These are phyloP conservation scores for Aphyosemion australe DNA, from an alignment of 2,113 vertebrate species.

Conservation along the genomic window DNA sequence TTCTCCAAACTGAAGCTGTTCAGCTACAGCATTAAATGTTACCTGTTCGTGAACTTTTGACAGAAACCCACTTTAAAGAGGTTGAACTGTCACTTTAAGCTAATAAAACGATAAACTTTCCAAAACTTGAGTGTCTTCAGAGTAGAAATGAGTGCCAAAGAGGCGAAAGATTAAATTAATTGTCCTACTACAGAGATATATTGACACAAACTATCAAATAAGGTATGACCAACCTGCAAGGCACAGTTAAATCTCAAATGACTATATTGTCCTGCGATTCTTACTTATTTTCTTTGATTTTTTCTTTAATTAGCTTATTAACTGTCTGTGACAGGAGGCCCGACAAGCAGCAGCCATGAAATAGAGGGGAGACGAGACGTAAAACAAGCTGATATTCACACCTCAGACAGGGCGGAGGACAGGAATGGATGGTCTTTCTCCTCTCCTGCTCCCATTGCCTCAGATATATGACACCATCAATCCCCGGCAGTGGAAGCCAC, in stretches of 20 bases:
- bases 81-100: too few relatives aligned
- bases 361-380: constrained; percentile 3
- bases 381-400: constrained; percentile 38
- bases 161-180: too few relatives aligned
- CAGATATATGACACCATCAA: constrained; percentile 69
- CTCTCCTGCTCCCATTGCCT: constrained; percentile 37
- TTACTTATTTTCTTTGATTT: constrained; percentile 17
- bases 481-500: constrained; percentile 53
- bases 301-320: constrained; percentile 61
- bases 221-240: constrained; percentile 46
- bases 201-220: constrained; percentile 29
- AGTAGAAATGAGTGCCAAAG: too few relatives aligned
- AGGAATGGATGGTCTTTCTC: constrained; percentile 42
- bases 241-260: constrained; percentile 45
- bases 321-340: constrained; percentile 38
- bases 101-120: too few relatives aligned
- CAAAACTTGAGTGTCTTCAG: too few relatives aligned
- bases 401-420: constrained; percentile 20
- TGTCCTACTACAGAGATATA: too few relatives aligned
- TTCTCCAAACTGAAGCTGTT: too few relatives aligned
- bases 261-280: constrained; percentile 32
- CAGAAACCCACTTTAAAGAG: too few relatives aligned
- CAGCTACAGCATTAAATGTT: constrained; percentile 5
- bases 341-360: constrained; percentile 22
- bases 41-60: too few relatives aligned